phyloP scores from a whole-genome alignment of 2,113 vertebrate genomes.

The Lagopus leucura region DNA sequence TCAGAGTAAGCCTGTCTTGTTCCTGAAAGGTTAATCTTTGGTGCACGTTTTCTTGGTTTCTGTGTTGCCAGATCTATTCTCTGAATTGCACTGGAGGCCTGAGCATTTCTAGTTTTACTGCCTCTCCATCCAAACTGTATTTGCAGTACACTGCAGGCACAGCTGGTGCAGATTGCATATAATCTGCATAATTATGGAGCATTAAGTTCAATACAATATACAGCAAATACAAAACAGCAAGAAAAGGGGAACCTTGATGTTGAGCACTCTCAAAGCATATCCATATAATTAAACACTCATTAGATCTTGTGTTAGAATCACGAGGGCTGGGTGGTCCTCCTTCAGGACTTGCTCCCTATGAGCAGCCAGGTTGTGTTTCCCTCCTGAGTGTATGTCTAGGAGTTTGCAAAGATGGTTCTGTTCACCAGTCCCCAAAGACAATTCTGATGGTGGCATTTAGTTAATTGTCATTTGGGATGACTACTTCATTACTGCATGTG shows the following conservation, averaged over 20 bases:
- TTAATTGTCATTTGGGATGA: background rate
- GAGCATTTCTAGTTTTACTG: background rate
- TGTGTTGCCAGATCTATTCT: background rate
- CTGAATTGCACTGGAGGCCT: background rate
- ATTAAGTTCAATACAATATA: background rate
- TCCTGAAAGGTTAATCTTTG: conserved; percentile 25
- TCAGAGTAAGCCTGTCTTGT: conserved; percentile 24
- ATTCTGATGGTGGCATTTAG: background rate
- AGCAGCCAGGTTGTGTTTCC: background rate
- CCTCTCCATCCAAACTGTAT: background rate
- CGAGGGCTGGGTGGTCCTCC: background rate
- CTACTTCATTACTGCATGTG: background rate
- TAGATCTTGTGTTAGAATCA: background rate
- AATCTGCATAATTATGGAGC: background rate
- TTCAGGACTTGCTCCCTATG: rapidly evolving
- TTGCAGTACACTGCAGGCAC: background rate
- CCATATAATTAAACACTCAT: background rate
- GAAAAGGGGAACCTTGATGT: background rate
- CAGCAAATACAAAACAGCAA: background rate
- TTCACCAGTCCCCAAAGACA: background rate
- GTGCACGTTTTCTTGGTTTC: background rate
- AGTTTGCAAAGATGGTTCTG: background rate
- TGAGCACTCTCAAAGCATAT: background rate
- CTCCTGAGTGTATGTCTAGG: rapidly evolving
- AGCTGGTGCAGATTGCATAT: background rate